These are phyloP conservation scores for Taurulus bubalis DNA, from an alignment of 2,113 vertebrate genomes.

Conservation along the genomic window DNA sequence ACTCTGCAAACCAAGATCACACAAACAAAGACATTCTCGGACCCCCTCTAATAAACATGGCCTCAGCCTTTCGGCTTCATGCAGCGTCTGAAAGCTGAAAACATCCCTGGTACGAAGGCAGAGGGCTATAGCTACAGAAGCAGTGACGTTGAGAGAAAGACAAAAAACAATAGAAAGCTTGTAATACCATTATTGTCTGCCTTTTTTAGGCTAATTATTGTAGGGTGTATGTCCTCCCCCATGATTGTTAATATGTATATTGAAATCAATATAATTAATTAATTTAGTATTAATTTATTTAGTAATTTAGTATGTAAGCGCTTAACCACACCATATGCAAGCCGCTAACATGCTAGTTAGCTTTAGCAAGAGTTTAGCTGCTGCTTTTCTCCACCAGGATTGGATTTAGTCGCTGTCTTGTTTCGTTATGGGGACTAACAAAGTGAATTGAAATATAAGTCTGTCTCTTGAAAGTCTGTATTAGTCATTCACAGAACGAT, in stretches of 20 bases:
- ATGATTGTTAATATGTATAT: background rate
- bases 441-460: background rate
- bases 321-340: background rate
- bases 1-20: constrained; percentile 4
- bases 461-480: too few species aligned
- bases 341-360: background rate
- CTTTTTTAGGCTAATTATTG: background rate
- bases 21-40: background rate
- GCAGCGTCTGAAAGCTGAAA: background rate
- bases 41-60: background rate
- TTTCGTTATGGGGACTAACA: background rate
- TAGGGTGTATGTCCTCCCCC: background rate
- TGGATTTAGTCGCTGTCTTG: background rate
- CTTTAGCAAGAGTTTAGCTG: background rate
- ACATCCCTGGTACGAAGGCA: background rate
- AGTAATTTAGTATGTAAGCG: background rate
- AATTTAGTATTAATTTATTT: background rate
- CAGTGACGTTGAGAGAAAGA: background rate
- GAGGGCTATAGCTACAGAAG: background rate
- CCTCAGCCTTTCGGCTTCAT: background rate
- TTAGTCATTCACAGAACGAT: too few species aligned
- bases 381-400: background rate
- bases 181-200: background rate
- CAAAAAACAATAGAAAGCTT: background rate
- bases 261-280: background rate